These are phyloP conservation scores for Brachionus sp. DNA, from an alignment of 1,140 invertebrate genomes.

Conservation along the genomic window DNA sequence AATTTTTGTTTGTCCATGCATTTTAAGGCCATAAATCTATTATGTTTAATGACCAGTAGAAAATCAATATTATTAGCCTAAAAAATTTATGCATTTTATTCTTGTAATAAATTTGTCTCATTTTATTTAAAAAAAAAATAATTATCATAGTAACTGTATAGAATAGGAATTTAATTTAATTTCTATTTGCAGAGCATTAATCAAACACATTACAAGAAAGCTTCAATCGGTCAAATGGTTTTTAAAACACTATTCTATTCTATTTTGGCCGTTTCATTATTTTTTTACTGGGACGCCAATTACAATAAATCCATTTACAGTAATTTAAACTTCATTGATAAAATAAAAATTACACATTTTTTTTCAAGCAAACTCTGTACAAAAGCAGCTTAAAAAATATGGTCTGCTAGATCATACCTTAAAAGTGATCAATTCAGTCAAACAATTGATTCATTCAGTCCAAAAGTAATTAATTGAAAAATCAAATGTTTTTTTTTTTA, in stretches of 20 bases:
- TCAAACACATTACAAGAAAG: background rate
- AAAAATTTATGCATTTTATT: background rate
- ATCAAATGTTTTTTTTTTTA: background rate
- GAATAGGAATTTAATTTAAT: background rate
- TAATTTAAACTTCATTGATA: background rate
- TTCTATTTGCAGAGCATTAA: constrained; percentile 1
- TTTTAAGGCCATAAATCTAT: background rate
- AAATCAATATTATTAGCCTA: background rate
- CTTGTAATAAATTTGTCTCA: background rate
- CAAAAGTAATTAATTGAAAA: constrained; percentile 1
- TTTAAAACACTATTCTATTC: background rate
- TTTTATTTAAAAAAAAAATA: background rate
- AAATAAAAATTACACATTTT: background rate
- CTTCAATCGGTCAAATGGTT: background rate
- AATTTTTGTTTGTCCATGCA: background rate
- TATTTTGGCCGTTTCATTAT: background rate
- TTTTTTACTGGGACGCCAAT: constrained; percentile 33
- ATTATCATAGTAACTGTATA: background rate
- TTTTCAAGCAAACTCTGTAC: constrained; percentile 19
- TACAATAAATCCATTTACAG: constrained; percentile 37
- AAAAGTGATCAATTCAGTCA: background rate
- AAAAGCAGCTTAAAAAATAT: constrained; percentile 16
- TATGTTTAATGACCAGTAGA: background rate
- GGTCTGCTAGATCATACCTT: constrained; percentile 24
- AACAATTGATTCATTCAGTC: background rate